phyloP scores from a whole-genome alignment of 1,140 invertebrate genomes.

The Aethina tumida region DNA sequence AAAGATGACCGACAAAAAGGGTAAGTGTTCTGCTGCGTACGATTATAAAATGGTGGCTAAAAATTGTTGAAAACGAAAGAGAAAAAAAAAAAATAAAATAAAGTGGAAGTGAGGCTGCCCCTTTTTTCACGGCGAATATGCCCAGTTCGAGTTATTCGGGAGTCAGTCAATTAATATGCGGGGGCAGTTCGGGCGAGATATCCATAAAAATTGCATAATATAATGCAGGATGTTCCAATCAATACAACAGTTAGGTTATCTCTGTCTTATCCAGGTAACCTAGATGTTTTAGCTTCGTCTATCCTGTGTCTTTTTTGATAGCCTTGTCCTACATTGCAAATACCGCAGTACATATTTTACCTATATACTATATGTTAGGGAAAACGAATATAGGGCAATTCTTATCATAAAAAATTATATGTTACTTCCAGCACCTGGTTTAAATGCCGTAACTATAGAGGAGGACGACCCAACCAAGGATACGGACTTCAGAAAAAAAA shows the following conservation, averaged over 20 bases:
- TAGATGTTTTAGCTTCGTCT: conserved; percentile 26
- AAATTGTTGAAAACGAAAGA: no score
- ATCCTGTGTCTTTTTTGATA: conserved; percentile 22
- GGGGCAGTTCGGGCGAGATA: conserved; percentile 15
- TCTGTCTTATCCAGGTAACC: conserved; percentile 29
- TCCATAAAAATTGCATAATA: conserved; percentile 22
- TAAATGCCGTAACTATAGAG: conserved; percentile 20
- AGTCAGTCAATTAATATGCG: conserved; percentile 5
- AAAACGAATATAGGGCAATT: conserved; percentile 29
- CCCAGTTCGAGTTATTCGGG: conserved; percentile 7
- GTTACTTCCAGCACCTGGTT: conserved; percentile 27
- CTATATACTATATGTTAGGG: no score
- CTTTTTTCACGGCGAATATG: conserved; percentile 3
- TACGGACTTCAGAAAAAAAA: conserved; percentile 26
- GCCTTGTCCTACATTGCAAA: conserved; percentile 30
- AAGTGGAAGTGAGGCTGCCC: neutral
- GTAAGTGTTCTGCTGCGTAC: conserved; percentile 24
- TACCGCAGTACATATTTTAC: conserved; percentile 28
- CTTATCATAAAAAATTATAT: conserved; percentile 25
- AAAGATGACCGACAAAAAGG: conserved; percentile 29
- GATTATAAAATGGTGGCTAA: no score
- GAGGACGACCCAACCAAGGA: conserved; percentile 23
- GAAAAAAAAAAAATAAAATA: neutral
- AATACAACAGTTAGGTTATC: conserved; percentile 29
- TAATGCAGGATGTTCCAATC: conserved; percentile 30